Percentiles rank a stretch among this genome's conserved stretches.
phyloP scores from a whole-genome alignment of 2,888 invertebrate genomes.

The Epinotia brunnichana region DNA sequence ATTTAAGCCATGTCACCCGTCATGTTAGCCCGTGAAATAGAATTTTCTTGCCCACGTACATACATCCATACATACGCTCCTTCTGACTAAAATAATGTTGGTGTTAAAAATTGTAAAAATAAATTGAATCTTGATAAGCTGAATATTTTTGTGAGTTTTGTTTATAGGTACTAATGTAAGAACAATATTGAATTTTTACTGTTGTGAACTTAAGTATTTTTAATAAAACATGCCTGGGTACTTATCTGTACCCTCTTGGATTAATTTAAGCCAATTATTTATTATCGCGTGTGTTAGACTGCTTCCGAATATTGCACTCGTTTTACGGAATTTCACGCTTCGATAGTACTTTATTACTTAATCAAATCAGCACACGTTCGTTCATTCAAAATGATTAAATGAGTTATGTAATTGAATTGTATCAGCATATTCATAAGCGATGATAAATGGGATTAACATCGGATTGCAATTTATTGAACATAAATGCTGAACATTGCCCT shows the following conservation, averaged over 20 bases:
- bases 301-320: neutral
- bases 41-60: too few species aligned
- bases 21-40: too few species aligned
- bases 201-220: too few species aligned
- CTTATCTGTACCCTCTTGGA: neutral
- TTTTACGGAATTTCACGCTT: neutral
- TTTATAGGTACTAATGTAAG: too few species aligned
- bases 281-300: neutral
- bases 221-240: neutral
- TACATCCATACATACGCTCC: too few species aligned
- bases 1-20: too few species aligned
- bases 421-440: neutral
- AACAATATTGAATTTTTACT: too few species aligned
- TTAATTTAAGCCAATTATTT: neutral
- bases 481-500: neutral
- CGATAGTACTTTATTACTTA: slow-evolving; percentile 12
- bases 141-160: too few species aligned
- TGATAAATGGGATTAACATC: neutral
- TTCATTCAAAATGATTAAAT: slow-evolving; percentile 6
- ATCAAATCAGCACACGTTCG: slow-evolving; percentile 8
- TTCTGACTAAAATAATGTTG: too few species aligned
- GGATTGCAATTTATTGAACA: slow-evolving; percentile 1
- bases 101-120: too few species aligned
- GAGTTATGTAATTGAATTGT: slow-evolving; percentile 8
- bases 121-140: too few species aligned